Percentiles rank a stretch among this genome's conserved stretches.
Conservation (phyloP, 2,888 invertebrate species). For the Fissipunctia ypsillon region DNA sequence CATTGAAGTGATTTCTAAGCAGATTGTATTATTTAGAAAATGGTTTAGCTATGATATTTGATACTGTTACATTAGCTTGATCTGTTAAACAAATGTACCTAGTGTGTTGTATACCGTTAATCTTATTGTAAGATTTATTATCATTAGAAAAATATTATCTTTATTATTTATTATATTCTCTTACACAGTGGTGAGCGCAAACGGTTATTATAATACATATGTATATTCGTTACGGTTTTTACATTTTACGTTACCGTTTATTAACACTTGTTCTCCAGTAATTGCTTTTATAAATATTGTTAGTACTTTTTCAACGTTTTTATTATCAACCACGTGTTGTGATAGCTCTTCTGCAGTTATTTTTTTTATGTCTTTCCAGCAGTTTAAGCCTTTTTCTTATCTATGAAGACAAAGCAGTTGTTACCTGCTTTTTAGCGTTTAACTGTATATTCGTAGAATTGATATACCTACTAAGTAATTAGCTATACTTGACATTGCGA, state of each 20-base stretch:
- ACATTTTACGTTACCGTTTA: slow-evolving; percentile 19
- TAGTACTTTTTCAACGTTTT: neutral
- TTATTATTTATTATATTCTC: neutral
- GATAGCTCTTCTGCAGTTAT: neutral
- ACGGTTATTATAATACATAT: neutral
- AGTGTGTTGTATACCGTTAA: neutral
- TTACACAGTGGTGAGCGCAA: neutral
- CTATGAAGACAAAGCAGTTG: slow-evolving; percentile 8
- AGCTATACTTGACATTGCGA: neutral
- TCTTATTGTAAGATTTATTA: neutral
- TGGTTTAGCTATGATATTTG: neutral
- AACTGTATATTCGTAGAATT: slow-evolving; percentile 7
- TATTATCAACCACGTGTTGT: slow-evolving; percentile 13
- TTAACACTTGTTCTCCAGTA: slow-evolving; percentile 14
- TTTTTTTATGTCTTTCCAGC: slow-evolving; percentile 18
- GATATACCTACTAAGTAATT: no score
- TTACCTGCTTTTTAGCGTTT: slow-evolving; percentile 9
- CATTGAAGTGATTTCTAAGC: slow-evolving; percentile 25
- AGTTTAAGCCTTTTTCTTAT: slow-evolving; percentile 17
- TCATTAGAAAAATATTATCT: neutral
- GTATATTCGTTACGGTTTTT: neutral
- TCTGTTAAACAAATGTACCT: neutral
- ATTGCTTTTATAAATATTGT: neutral
- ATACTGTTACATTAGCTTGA: neutral
- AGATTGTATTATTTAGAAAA: slow-evolving; percentile 17